Base-by-base conservation (phyloP, 2,113 vertebrate species). In the Fregetta grallaria region DNA sequence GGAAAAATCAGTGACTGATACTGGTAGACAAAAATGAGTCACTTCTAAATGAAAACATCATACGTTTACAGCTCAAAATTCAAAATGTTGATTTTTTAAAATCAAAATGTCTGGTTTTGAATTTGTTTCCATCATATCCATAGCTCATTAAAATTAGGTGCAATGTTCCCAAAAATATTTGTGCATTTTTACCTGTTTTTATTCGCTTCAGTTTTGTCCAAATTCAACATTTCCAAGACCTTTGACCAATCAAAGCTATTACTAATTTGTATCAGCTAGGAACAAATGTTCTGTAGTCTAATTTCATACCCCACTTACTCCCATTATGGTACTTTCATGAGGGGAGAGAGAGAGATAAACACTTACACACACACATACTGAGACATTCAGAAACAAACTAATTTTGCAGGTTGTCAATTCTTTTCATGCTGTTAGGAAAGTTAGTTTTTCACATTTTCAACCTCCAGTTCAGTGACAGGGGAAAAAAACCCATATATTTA, bases 291-390 rank as follows among this genome's bases (percentile, higher is more conserved):
- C 84, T 92, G 70, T 79, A 90, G 55, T 79, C 50, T 94, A 90
- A 94, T 92, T 97, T 96, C 91, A 96, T 94, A 96, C 70, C 50
- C 78, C 84, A 92, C 96, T 97, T 96, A 79, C 34, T 95, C 29
- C 55, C 71, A 62, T 94, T 92, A 94, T 50, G 16, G 26, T 73
- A 42, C 70, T 94, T 91, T 70, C 50, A 82, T 38, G 53, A 95
- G 49, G 25, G 15, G 16, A 36, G 21, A 87, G 56, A 78, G 66
- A 78, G 20, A 92, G 52, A 74, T 19, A 92, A 74, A 89, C 56
- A 65, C 21, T 34, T 38, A 22, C 22, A 71, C 6, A 32, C 7
- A 20, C 29, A 34, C 3, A 45, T 11, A 80, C 23, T 36, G 49
- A 80, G 52, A 81, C 68, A 84, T 87, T 91, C 59, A 87, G 77